Evolutionary conservation across 2,888 invertebrate genomes (phyloP).

Genomic region (Acleris sparsana): DNA sequence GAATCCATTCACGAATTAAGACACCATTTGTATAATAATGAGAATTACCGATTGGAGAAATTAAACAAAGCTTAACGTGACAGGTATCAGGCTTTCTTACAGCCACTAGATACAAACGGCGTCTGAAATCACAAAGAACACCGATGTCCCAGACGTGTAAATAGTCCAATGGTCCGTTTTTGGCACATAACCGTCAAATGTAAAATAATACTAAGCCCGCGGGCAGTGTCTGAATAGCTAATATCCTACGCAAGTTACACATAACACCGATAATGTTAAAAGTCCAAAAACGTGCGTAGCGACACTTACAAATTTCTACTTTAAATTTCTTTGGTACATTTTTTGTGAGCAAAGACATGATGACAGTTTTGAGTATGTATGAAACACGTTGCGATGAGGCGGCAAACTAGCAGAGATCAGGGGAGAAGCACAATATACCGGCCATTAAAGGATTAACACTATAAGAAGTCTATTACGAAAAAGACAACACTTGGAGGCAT

Average conservation of each 20-base stretch:
- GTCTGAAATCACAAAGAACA: slow-evolving; percentile 16
- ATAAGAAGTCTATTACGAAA: neutral
- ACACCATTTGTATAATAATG: slow-evolving; percentile 18
- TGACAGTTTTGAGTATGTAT: slow-evolving; percentile 61
- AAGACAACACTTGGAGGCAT: neutral
- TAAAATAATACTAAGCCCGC: slow-evolving; percentile 66
- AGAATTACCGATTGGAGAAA: neutral
- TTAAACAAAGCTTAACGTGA: too few species aligned
- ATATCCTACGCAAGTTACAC: slow-evolving; percentile 19
- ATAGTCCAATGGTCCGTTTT: slow-evolving; percentile 67
- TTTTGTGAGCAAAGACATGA: slow-evolving; percentile 77
- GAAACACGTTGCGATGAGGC: slow-evolving; percentile 19
- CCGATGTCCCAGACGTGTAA: slow-evolving; percentile 19
- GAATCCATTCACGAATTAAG: slow-evolving; percentile 11
- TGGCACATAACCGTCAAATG: slow-evolving; percentile 71
- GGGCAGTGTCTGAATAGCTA: slow-evolving; percentile 22
- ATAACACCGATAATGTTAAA: slow-evolving; percentile 31
- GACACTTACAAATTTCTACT: slow-evolving; percentile 57
- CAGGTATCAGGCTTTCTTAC: too few species aligned
- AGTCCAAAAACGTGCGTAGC: slow-evolving; percentile 47
- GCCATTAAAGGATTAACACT: neutral
- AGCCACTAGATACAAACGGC: slow-evolving; percentile 21
- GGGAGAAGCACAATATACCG: neutral
- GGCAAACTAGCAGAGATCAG: slow-evolving; percentile 1
- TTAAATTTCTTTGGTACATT: slow-evolving; percentile 74